Base-by-base conservation (phyloP, 2,888 invertebrate species). In the Hyposoter dolosus region DNA sequence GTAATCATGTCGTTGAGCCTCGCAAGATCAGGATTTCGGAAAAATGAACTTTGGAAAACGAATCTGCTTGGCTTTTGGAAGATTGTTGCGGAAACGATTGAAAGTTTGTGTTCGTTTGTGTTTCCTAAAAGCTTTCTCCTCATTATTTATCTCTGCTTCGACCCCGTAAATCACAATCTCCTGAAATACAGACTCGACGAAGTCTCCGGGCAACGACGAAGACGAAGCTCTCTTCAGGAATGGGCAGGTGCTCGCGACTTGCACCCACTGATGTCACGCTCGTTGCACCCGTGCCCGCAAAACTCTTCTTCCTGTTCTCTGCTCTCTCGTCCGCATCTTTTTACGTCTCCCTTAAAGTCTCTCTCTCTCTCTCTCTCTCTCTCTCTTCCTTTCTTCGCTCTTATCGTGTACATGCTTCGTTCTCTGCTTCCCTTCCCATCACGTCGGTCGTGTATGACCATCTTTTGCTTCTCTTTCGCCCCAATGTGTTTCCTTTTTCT, bases 191-290 rank as follows among this genome's bases (percentile, higher is more conserved):
- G 53, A 77, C 60, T 71, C 75, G 76, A 79, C 75, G 76, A 79
- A 63, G 45, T 66, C 65, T 66, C 68, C 56, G 74, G 45, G 45
- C 78, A 84, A 69, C 65, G 69, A 35, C n/a, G 75, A 76, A 82
- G 82, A 83, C 81, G 72, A 82, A 80, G 86, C 83, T 87, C 79
- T 84, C 83, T 82, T 90, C 90, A 91, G 90, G 93, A 93, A 93
- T 92, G 93, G 91, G 93, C 94, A 94, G 93, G 93, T 94, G 94
- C 92, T 88, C 91, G 60, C 63, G 65, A 32, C 80, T 81, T 50
- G 89, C 90, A 93, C 92, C 93, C 93, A 93, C 93, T 93, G n/a
- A n/a, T n/a, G 93, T 93, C 94, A 93, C 93, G 94, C 93, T 93
- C 88, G 89, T 89, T 93, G 93, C 93, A 92, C 92, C 92, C 93